Conservation (phyloP, 2,888 invertebrate species). For the Nymphalis urticae region DNA sequence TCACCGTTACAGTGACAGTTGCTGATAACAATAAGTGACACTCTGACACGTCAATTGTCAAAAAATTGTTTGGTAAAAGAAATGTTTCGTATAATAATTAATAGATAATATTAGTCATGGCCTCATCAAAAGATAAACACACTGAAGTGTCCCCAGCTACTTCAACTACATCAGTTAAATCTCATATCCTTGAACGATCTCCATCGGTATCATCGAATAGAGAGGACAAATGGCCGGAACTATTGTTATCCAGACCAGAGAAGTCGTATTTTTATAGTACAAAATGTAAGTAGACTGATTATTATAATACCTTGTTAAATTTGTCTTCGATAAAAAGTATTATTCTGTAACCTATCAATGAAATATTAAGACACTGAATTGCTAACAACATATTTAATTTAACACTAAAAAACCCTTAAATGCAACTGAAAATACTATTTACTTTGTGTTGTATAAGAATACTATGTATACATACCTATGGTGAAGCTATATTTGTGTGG, state of each 20-base stretch:
- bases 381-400: too few relatives aligned
- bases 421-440: too few relatives aligned
- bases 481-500: too few relatives aligned
- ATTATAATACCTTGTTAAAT: constrained; percentile 4
- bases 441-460: too few relatives aligned
- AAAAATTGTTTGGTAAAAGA: constrained; percentile 34
- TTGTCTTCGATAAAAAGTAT: background rate
- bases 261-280: constrained; percentile 71
- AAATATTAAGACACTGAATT: too few relatives aligned
- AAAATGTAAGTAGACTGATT: constrained; percentile 61
- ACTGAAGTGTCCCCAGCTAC: constrained; percentile 62
- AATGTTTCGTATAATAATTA: constrained; percentile 51
- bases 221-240: constrained; percentile 78
- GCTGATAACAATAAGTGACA: constrained; percentile 9
- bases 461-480: too few relatives aligned
- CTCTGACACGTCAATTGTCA: constrained; percentile 35
- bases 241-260: constrained; percentile 70
- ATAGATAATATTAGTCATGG: constrained; percentile 53
- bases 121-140: constrained; percentile 61
- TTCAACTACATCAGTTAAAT: constrained; percentile 63
- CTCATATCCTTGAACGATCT: constrained; percentile 64
- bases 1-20: constrained; percentile 19
- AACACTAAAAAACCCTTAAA: too few relatives aligned
- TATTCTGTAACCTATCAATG: too few relatives aligned
- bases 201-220: constrained; percentile 65